A percentile compares a stretch with the other conserved stretches of the same genome.
These are phyloP conservation scores for Otocyon megalotis DNA, from an alignment of 2,113 vertebrate genomes.

Conservation along the genomic window DNA sequence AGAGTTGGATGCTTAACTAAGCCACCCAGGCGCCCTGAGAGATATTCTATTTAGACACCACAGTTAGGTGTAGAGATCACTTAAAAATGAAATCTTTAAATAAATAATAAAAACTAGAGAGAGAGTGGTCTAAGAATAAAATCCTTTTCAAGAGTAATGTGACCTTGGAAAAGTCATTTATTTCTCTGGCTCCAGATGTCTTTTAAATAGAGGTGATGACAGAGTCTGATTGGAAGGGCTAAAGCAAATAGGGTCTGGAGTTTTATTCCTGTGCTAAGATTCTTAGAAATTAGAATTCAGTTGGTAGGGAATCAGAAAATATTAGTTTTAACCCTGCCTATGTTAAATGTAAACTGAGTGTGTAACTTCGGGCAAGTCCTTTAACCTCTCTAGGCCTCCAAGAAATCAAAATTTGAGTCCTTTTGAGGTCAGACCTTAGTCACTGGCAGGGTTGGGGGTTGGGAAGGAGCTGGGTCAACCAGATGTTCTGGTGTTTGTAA, in stretches of 20 bases:
- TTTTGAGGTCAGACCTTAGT: not conserved
- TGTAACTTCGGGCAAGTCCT: not conserved
- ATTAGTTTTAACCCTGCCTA: not conserved
- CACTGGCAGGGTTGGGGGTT: not conserved
- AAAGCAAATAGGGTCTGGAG: not conserved
- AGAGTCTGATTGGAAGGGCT: not conserved
- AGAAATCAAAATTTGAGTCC: slow-evolving; percentile 15
- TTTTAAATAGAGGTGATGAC: not conserved
- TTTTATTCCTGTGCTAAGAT: slow-evolving; percentile 15
- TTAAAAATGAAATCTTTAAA: too few relatives aligned
- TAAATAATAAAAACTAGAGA: not conserved
- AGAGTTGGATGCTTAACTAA: too few relatives aligned
- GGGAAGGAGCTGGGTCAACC: not conserved
- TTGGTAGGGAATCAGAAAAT: slow-evolving; percentile 36
- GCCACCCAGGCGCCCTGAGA: too few relatives aligned
- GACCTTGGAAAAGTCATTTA: not conserved
- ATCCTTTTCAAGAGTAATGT: not conserved
- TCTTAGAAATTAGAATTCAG: slow-evolving; percentile 33
- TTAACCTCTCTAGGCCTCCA: not conserved
- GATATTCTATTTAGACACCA: too few relatives aligned
- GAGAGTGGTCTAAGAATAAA: not conserved
- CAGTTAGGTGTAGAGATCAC: too few relatives aligned
- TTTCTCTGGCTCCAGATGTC: not conserved
- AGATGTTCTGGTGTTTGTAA: slow-evolving; percentile 30
- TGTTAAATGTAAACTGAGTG: not conserved